Conservation (phyloP, 2,113 vertebrate species). For the Cyanistes caeruleus region DNA sequence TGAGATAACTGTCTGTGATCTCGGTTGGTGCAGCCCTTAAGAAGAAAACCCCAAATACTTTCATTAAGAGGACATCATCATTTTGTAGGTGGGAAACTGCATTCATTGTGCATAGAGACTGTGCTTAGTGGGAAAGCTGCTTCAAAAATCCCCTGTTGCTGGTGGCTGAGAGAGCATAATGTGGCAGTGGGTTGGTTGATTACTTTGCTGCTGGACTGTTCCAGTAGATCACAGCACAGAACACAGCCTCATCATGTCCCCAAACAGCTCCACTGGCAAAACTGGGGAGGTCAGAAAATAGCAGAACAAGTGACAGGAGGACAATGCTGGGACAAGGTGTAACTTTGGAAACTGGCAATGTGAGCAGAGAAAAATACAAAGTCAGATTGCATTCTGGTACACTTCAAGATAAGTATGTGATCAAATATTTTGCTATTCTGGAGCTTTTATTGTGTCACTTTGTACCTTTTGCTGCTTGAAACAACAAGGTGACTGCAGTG, state of each 20-base stretch:
- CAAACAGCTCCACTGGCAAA: not conserved
- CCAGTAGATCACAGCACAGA: not conserved
- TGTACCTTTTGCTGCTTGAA: not conserved
- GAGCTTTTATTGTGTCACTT: not conserved
- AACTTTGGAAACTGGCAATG: not conserved
- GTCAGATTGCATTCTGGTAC: not conserved
- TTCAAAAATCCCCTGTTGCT: not conserved
- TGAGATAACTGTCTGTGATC: not conserved
- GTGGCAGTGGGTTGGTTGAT: rapidly evolving
- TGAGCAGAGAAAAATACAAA: not conserved
- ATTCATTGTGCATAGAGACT: too few species aligned
- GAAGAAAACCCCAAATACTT: not conserved
- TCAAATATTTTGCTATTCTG: not conserved
- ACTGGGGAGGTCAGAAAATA: not conserved
- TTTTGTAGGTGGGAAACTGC: not conserved
- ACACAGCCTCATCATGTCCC: not conserved
- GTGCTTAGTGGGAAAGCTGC: not conserved
- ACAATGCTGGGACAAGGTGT: not conserved
- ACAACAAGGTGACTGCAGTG: not conserved
- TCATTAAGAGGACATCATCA: not conserved
- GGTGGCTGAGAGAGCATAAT: not conserved
- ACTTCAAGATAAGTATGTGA: not conserved
- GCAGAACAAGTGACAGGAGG: not conserved
- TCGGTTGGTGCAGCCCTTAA: not conserved
- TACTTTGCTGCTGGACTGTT: not conserved